Evolutionary conservation across 2,113 vertebrate genomes (phyloP), one percentile per base, ranked within the genome.

Genomic region (Brachyhypopomus occidentalis): DNA sequence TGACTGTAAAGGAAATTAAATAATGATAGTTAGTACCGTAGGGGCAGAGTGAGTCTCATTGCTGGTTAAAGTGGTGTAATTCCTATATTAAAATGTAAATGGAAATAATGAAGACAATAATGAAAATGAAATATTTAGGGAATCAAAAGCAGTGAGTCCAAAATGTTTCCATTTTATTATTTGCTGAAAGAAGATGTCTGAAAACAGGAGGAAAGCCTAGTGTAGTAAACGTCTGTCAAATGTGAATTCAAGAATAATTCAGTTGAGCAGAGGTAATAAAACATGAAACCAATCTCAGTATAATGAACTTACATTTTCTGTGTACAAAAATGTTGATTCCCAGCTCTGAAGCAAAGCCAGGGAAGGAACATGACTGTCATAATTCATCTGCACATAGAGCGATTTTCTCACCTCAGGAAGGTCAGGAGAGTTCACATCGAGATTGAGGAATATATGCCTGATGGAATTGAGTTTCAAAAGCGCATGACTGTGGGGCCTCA

Each of bases 51-150:
- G 1, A 23, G 56, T 63, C 80, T 71, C 74, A 36, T 5, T 25
- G 27, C 66, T 63, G 52, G 19, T 64, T 78, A 71, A 22, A 64
- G 58, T 20, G 30, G 36, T 83, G 27, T 72, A 34, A 63, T 82
- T 82, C 34, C 22, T 27, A 45, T 36, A 83, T 77, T 72, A 82
- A 83, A 77, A 72, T 77, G 45, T 62, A 25, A 83, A 58, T 20
- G 7, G 36, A 45, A 0, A 38, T 79, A 79, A 79, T 30, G 56
- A 38, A 79, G 38, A n/a, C 17, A 4, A 38, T 62, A 62, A 60
- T 62, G 23, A 19, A 36, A 66, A 22, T 38, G 7, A 38, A 45
- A 58, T 19, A 38, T 17, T 6, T 20, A 27, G 36, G 20, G 17
- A 60, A 79, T 79, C 55, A 45, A 1, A 79, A 1, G 9, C 5